A percentile compares a stretch with the other conserved stretches of the same genome.
Conservation (phyloP, 2,113 vertebrate genomes). For the Myocastor coypus region DNA sequence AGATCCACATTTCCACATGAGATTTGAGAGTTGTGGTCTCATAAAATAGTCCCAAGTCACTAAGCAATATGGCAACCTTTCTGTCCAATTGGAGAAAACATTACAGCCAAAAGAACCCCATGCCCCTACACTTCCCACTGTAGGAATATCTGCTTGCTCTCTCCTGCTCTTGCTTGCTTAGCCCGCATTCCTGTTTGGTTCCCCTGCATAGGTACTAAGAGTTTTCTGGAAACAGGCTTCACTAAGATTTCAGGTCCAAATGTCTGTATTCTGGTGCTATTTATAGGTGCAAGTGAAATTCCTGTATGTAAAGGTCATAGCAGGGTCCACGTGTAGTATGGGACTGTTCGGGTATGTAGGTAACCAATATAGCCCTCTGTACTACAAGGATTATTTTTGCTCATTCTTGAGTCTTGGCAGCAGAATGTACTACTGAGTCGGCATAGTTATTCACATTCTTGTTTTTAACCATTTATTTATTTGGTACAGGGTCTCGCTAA, state of each 20-base stretch:
- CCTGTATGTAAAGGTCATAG: not conserved
- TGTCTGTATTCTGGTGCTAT: not conserved
- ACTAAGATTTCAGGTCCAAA: slow-evolving; percentile 4
- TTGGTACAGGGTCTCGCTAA: not conserved
- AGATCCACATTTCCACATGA: not conserved
- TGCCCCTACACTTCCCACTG: not conserved
- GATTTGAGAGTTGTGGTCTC: not conserved
- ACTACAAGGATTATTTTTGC: not conserved
- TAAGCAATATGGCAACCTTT: too few species aligned
- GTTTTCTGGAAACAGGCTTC: not conserved
- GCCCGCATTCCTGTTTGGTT: not conserved
- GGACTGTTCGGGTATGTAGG: not conserved
- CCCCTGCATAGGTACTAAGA: not conserved
- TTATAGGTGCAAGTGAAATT: slow-evolving; percentile 12
- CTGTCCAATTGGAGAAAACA: not conserved
- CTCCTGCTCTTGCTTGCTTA: not conserved
- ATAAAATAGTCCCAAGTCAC: too few species aligned
- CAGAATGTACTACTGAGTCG: not conserved
- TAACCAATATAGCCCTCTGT: not conserved
- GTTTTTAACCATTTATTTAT: too few species aligned
- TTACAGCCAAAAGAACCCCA: not conserved
- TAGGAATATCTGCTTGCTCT: not conserved
- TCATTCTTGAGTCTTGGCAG: not conserved
- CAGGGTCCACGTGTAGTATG: not conserved
- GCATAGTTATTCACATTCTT: slow-evolving; percentile 2